phyloP scores from a whole-genome alignment of 2,113 vertebrate species.

The Empidonax alnorum region DNA sequence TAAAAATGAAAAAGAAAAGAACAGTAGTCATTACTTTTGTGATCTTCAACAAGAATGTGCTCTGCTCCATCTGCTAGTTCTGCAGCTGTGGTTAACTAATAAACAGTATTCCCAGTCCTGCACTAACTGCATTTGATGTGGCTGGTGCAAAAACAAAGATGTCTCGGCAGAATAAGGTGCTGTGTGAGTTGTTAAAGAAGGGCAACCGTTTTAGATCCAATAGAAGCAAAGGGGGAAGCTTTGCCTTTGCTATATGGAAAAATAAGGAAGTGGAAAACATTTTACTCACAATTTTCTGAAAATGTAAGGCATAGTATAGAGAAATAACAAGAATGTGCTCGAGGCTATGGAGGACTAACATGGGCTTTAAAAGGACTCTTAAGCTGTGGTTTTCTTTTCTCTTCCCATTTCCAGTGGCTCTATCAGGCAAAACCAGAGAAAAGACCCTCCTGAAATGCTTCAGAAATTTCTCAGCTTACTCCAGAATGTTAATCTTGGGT shows the following conservation, averaged over 20 bases:
- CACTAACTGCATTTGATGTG: constrained; percentile 10
- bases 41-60: constrained; percentile 5
- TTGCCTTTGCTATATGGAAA: constrained; percentile 3
- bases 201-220: background rate
- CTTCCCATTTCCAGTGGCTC: background rate
- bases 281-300: background rate
- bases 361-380: background rate
- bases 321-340: background rate
- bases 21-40: background rate
- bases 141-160: constrained; percentile 42
- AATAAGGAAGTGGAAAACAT: background rate
- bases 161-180: constrained; percentile 49
- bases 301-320: background rate
- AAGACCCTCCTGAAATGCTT: background rate
- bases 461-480: background rate
- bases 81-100: constrained; percentile 68
- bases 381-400: background rate
- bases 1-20: constrained; percentile 30
- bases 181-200: constrained; percentile 1
- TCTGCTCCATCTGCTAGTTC: constrained; percentile 38
- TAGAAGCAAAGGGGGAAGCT: background rate
- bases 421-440: background rate
- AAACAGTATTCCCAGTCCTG: constrained; percentile 46
- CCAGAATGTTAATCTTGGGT: background rate
- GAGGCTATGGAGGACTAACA: background rate